Evolutionary conservation across 1,140 invertebrate genomes (phyloP), one percentile per base, ranked within the genome.

Genomic region (Diorhabda elongata): DNA sequence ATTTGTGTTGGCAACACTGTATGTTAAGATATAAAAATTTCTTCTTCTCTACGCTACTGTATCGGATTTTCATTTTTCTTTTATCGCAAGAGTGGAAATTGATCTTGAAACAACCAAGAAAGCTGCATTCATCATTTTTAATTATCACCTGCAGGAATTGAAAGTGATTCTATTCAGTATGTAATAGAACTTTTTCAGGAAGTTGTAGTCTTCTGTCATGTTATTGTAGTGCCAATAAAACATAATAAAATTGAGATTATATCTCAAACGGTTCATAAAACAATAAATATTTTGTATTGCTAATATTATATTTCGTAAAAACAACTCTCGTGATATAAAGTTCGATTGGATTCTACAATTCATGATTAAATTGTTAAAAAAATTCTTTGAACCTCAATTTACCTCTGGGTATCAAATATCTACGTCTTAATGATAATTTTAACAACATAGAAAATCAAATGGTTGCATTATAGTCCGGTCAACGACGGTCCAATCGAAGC

Each of bases 351-450:
- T 26, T 26, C 26, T 26, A 26, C 26, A 26, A 26, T 26, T 26
- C 26, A 26, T 26, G 0, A 26, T 26, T 26, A 42, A 8, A 42
- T 60, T 11, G 5, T 5, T 42, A 26, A 60, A 60, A 6, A n/a
- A 8, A 60, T 42, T 26, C 26, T 42, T 7, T 60, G 41, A 42
- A 60, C 9, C 52, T 41, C 26, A 26, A 26, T 26, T 42, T 26
- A 41, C 58, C 42, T 3, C 26, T 60, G 9, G 58, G 58, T 60
- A 60, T 60, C 58, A 8, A 42, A 42, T 41, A 7, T 42, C 5
- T 42, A 60, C 58, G 42, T 60, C 58, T 42, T 42, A 60, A 60
- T 60, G 5, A 60, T 60, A 60, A 60, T 60, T 60, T 11, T 8
- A 26, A 26, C 26, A 26, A 60, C 58, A 42, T 60, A 42, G 58